These are phyloP conservation scores for Hyperopisus bebe DNA, from an alignment of 2,113 vertebrate species.

Conservation along the genomic window DNA sequence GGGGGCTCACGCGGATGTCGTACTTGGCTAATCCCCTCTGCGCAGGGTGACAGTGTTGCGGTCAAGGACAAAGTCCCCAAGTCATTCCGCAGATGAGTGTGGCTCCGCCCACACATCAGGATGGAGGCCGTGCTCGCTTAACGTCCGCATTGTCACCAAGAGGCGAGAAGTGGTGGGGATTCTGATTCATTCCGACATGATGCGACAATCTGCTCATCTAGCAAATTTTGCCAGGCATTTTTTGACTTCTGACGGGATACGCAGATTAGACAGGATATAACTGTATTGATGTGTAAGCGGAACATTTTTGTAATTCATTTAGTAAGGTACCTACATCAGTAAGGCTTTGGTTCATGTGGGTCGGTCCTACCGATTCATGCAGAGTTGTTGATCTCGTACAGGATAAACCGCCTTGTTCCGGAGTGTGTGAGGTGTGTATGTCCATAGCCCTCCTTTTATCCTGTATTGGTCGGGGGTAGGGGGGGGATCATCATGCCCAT, in stretches of 20 bases:
- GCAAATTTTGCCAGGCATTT: not conserved
- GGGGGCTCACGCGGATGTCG: not conserved
- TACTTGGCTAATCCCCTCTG: not conserved
- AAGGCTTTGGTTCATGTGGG: not conserved
- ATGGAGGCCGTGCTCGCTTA: not conserved
- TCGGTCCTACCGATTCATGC: not conserved
- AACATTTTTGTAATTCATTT: not conserved
- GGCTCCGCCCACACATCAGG: not conserved
- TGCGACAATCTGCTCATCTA: not conserved
- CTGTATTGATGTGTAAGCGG: not conserved
- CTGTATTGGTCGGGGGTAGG: not conserved
- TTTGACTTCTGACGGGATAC: not conserved
- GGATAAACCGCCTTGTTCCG: not conserved
- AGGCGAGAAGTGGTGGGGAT: not conserved
- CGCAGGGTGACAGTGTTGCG: not conserved
- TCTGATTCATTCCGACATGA: not conserved
- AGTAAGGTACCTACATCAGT: not conserved
- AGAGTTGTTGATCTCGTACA: not conserved
- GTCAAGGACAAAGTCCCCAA: not conserved
- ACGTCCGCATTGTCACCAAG: not conserved
- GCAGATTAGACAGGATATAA: not conserved
- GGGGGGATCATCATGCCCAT: not conserved
- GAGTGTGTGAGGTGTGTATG: not conserved
- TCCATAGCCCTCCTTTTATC: not conserved
- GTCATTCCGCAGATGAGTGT: not conserved